These are phyloP conservation scores for Semaprochilodus insignis DNA, from an alignment of 2,797 vertebrate genomes.

Conservation along the genomic window DNA sequence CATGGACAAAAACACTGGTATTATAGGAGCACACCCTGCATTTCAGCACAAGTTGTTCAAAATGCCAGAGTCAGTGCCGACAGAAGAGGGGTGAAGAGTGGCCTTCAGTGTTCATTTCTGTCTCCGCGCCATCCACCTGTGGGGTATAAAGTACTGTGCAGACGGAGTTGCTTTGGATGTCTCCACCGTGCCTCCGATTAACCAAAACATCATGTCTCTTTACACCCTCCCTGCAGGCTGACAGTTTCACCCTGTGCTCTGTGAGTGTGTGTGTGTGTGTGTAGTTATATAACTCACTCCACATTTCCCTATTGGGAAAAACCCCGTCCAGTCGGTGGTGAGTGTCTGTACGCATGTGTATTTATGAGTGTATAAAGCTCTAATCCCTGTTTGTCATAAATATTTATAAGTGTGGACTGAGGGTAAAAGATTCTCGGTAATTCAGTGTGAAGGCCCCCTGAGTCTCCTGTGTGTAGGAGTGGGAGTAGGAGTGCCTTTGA, in stretches of 20 bases:
- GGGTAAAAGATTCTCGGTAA: not conserved
- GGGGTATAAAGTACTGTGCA: not conserved
- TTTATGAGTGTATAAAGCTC: slow-evolving; percentile 8
- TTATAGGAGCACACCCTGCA: slow-evolving; percentile 2
- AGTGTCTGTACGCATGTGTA: slow-evolving; percentile 1
- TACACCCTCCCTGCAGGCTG: not conserved
- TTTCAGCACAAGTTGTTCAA: not conserved
- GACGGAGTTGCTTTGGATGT: not conserved
- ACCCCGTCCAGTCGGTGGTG: slow-evolving; percentile 8
- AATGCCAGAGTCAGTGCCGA: not conserved
- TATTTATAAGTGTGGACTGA: slow-evolving; percentile 33
- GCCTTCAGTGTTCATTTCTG: not conserved
- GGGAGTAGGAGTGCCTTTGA: not conserved
- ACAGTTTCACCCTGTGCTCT: slow-evolving; percentile 15
- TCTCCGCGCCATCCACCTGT: slow-evolving; percentile 18
- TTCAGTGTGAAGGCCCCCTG: not conserved
- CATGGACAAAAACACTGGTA: not conserved
- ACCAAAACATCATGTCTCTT: slow-evolving; percentile 24
- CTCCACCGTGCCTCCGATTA: not conserved
- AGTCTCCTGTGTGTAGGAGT: not conserved
- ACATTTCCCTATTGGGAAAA: slow-evolving; percentile 22
- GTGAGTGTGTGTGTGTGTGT: slow-evolving; percentile 15
- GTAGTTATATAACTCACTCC: slow-evolving; percentile 46
- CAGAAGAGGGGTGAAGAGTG: not conserved
- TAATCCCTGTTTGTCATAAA: slow-evolving; percentile 32